Conservation (phyloP, 2,113 vertebrate genomes). For the Spizaetus ornatus region DNA sequence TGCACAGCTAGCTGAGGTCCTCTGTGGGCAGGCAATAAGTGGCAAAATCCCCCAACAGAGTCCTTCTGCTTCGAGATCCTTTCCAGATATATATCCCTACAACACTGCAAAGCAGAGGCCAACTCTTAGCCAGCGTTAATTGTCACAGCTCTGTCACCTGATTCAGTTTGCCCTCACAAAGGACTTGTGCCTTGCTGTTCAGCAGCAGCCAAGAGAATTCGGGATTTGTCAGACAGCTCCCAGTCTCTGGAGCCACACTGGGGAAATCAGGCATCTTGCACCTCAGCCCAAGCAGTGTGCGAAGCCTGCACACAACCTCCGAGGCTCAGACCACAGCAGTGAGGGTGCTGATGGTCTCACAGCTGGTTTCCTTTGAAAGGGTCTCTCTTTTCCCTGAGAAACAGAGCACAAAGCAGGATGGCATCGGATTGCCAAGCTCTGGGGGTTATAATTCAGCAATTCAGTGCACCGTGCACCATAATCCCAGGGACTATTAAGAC, state of each 20-base stretch:
- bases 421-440: background rate
- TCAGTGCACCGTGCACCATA: background rate
- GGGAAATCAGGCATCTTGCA: background rate
- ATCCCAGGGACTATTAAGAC: background rate
- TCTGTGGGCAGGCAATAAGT: background rate
- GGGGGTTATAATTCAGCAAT: background rate
- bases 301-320: background rate
- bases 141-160: background rate
- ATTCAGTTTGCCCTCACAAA: background rate
- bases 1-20: background rate
- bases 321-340: background rate
- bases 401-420: background rate
- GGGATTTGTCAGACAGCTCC: background rate
- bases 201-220: fast-evolving
- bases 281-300: background rate
- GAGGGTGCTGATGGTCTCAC: background rate
- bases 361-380: background rate
- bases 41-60: background rate
- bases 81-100: background rate
- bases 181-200: background rate
- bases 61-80: background rate
- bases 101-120: background rate
- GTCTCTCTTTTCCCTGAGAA: background rate
- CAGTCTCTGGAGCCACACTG: fast-evolving
- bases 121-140: background rate